phyloP scores from a whole-genome alignment of 2,888 invertebrate species.

The Euclidia mi region DNA sequence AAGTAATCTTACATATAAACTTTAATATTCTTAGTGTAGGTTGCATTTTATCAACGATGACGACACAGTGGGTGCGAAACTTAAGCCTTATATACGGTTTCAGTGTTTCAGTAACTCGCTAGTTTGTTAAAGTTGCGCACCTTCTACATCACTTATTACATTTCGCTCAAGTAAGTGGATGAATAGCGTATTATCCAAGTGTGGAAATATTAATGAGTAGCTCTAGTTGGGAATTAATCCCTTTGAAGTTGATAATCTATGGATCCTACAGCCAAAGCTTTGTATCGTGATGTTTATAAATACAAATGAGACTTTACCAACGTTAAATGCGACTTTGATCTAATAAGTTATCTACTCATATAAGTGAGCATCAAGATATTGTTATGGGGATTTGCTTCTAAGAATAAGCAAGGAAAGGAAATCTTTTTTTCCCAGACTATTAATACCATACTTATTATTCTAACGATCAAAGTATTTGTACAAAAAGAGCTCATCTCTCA shows the following conservation, averaged over 20 bases:
- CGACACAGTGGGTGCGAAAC: not conserved
- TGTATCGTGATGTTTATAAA: too few species aligned
- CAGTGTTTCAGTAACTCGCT: constrained; percentile 2
- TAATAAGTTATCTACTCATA: too few species aligned
- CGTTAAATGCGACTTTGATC: too few species aligned
- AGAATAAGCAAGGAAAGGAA: not conserved
- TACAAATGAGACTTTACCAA: too few species aligned
- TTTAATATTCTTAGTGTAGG: too few species aligned
- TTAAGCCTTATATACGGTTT: not conserved
- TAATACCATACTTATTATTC: constrained; percentile 2
- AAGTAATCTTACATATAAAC: too few species aligned
- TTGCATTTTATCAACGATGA: not conserved
- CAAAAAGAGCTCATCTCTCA: constrained; percentile 9
- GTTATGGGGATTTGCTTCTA: too few species aligned
- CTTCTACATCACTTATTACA: constrained; percentile 54
- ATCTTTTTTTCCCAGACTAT: constrained; percentile 3
- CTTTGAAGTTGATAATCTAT: constrained; percentile 17
- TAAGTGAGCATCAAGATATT: too few species aligned
- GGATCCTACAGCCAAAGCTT: not conserved
- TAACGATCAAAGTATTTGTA: constrained; percentile 9
- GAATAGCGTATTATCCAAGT: constrained; percentile 27
- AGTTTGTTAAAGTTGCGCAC: constrained; percentile 45
- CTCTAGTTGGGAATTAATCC: constrained; percentile 24
- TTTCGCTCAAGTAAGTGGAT: constrained; percentile 36
- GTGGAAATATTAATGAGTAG: constrained; percentile 25